Evolutionary conservation across 2,113 vertebrate genomes (phyloP).

Genomic region (Symphodus melops): DNA sequence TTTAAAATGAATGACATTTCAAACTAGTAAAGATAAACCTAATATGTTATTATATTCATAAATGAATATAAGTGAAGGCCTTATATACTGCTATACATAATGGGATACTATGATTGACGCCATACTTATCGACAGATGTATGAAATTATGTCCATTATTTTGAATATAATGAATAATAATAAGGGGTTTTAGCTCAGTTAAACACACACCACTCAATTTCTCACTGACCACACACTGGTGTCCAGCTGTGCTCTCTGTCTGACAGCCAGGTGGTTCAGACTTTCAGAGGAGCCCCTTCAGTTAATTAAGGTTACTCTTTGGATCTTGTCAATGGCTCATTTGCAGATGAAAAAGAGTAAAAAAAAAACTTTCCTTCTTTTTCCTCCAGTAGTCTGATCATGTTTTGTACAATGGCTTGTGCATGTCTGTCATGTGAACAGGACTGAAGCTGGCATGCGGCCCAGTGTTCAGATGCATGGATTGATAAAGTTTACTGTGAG

Average conservation of each 20-base stretch:
- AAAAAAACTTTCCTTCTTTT: constrained; percentile 38
- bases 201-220: constrained; percentile 11
- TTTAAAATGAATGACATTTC: neutral
- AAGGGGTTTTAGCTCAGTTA: neutral
- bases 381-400: constrained; percentile 10
- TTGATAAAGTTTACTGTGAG: constrained; percentile 57
- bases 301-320: constrained; percentile 66
- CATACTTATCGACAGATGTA: neutral
- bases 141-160: constrained; percentile 23
- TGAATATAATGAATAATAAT: constrained; percentile 22
- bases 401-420: constrained; percentile 36
- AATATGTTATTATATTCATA: neutral
- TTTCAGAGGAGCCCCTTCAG: constrained; percentile 40
- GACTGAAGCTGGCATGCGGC: constrained; percentile 17
- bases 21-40: too few species aligned
- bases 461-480: constrained; percentile 42
- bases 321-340: constrained; percentile 62
- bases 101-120: neutral
- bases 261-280: constrained; percentile 67
- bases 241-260: constrained; percentile 49
- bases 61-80: neutral
- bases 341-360: constrained; percentile 47
- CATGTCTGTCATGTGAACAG: constrained; percentile 35
- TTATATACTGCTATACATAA: neutral
- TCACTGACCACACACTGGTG: constrained; percentile 39